Base-by-base conservation (phyloP, 1,140 invertebrate species). In the Hypsibius dujardini region DNA sequence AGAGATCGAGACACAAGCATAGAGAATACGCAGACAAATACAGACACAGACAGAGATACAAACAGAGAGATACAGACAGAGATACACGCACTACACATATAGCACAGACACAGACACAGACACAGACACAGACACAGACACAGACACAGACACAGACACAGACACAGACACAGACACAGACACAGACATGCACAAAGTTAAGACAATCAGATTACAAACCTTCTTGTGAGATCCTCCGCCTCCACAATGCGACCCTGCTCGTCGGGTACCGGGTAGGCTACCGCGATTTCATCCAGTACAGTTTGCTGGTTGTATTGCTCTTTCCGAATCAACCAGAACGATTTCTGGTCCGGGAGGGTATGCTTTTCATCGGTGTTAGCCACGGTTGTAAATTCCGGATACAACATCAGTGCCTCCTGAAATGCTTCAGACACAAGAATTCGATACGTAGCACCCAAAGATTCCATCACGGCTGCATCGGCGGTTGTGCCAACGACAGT, bases 191-290 rank as follows among this genome's bases (percentile, higher is more conserved):
- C 50, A 56, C 7, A 56, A 56, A 56, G 7, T 56, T 12, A 56
- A 56, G 7, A 12, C 7, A 56, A 12, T 56, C 7, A 7, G n/a
- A 56, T 56, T n/a, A 56, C 50, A 56, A 12, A n/a, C 7, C 7
- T 56, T 56, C n/a, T 56, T 56, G 7, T 12, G 12, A 45, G 3
- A 12, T 45, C 12, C 12, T 42, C 42, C 12, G 45, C 62, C 12
- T 67, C 62, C 7, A 42, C 3, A 3, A 67, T 42, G 62, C 12
- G 7, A 42, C 62, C 62, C 3, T 42, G 62, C 12, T 7, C 12
- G 62, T 15, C 42, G 62, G 62, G 62, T 67, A n/a, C 7, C n/a
- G 62, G 62, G 62, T 67, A 67, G 12, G 45, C 12, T 67, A 15
- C 45, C 12, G 12, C 62, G 62, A 67, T 67, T 7, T 67, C 62